A percentile compares a stretch with the other conserved stretches of the same genome.
Conservation (phyloP, 2,113 vertebrate genomes). For the Clarias magur region DNA sequence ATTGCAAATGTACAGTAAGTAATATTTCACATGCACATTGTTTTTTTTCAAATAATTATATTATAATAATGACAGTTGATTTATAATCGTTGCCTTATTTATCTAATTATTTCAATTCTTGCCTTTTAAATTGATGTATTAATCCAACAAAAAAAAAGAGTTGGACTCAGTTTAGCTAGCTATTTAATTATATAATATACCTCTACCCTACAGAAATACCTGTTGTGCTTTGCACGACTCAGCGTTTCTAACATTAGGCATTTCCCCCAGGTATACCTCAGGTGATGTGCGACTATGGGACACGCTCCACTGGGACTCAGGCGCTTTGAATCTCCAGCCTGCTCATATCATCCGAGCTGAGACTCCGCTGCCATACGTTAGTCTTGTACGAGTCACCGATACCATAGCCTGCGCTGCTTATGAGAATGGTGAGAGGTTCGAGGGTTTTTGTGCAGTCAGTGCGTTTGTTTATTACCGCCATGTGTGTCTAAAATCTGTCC, state of each 20-base stretch:
- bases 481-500: neutral
- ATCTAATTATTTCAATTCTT: neutral
- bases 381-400: conserved; percentile 85
- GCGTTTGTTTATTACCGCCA: no score
- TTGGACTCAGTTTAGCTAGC: no score
- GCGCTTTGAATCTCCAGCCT: conserved; percentile 79
- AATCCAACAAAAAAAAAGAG: neutral
- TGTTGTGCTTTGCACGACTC: neutral
- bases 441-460: neutral
- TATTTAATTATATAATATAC: neutral
- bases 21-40: no score
- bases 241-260: neutral
- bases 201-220: neutral
- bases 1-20: no score
- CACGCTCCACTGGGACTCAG: conserved; percentile 87
- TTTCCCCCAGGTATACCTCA: conserved; percentile 84
- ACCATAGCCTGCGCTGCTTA: conserved; percentile 86
- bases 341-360: conserved; percentile 66
- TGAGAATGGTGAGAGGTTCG: conserved; percentile 82
- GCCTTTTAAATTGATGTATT: neutral
- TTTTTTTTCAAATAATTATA: no score
- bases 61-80: no score
- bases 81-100: no score
- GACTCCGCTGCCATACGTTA: conserved; percentile 76
- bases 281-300: conserved; percentile 94